Evolutionary conservation across 2,113 vertebrate species (phyloP).

Genomic region (Nanger granti): DNA sequence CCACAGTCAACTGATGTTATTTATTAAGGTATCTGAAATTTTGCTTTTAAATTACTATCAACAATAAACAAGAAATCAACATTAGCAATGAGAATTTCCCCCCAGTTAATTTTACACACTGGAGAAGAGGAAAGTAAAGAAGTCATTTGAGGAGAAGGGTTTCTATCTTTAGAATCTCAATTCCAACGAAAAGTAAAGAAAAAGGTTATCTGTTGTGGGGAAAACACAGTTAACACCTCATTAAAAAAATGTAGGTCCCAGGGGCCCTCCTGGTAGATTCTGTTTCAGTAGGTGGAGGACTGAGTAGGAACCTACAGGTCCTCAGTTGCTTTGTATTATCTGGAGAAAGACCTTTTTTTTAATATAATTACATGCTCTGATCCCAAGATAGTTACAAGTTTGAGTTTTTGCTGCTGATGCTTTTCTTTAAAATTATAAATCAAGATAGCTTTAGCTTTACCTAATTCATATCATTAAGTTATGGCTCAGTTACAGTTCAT

Average conservation of each 20-base stretch:
- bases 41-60: neutral
- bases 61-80: neutral
- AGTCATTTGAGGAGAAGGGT: neutral
- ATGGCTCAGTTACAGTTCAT: neutral
- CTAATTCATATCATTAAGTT: neutral
- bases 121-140: neutral
- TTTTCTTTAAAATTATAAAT: neutral
- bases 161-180: neutral
- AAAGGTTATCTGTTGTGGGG: neutral
- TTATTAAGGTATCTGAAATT: neutral
- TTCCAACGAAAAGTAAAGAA: neutral
- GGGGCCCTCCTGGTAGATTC: neutral
- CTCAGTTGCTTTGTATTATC: neutral
- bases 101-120: neutral
- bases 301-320: neutral
- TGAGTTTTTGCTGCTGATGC: neutral
- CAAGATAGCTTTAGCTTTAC: neutral
- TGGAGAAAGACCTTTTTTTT: neutral
- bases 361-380: neutral
- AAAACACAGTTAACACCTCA: neutral
- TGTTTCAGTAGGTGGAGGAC: neutral
- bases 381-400: neutral
- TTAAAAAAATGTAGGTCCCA: neutral
- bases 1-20: neutral
- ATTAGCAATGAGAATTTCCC: neutral